Evolutionary conservation across 2,888 invertebrate species (phyloP), one percentile per base, ranked within the genome.

Genomic region (Ophonus ardosiacus): DNA sequence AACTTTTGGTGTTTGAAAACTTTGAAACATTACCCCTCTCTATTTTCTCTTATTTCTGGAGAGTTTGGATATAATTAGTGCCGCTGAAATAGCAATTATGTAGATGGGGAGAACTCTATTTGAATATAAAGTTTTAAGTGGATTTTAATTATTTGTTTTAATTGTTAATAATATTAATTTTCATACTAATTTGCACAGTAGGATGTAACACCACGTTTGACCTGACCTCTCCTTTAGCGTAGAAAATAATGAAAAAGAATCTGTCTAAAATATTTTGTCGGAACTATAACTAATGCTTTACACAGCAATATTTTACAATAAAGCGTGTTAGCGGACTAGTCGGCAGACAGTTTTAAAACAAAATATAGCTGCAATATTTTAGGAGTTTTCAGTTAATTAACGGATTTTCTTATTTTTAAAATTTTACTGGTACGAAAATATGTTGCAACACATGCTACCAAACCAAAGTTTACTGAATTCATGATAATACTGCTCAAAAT

Each of bases 61-160:
- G 65, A 81, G 63, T 81, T 81, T 61, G 43, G 18, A 65, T 18
- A 81, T 81, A 81, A 81, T 81, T 81, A 81, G 81, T 21, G 81
- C 21, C 61, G 43, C 24, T 63, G 63, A 65, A 81, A 81, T 81
- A 38, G 81, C 81, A 81, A 81, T 81, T 81, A 81, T 81, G 81
- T 63, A 81, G 63, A 81, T 81, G 17, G 40, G 21, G 59, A 24
- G 31, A 57, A 81, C 18, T 65, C 81, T 63, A 63, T 63, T 81
- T 65, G 81, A 81, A 81, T 81, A 61, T 61, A 63, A 81, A 81
- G 8, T 81, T 81, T 65, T 81, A 81, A 81, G 68, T 68, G 38
- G 68, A 15, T 68, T 68, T 68, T 68, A 68, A 68, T 68, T 38
- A 68, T 68, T 68, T 68, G 68, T 68, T 68, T 63, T 68, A 68